Evolutionary conservation across 2,797 vertebrate genomes (phyloP), one percentile per base, ranked within the genome.

Genomic region (Chromis chromis): DNA sequence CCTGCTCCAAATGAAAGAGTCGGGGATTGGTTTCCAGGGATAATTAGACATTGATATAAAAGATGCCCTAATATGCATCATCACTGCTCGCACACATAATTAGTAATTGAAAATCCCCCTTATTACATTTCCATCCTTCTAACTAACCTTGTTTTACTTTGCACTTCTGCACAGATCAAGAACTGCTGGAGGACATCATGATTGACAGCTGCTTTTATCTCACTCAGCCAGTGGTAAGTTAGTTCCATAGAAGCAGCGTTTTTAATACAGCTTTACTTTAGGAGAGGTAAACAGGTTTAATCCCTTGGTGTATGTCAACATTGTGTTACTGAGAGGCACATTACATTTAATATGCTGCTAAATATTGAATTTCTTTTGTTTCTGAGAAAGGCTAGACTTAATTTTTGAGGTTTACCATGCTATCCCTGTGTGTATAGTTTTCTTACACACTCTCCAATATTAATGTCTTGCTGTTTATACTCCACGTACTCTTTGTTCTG

Each of bases 181-280:
- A 95, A 83, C 91, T 98, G 81, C 93, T 98, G 86, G 96, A 98
- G 93, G 94, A 94, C 81, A 91, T 98, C 56, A 83, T 98, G 91
- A 91, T 94, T 90, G 95, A 96, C 85, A 97, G 96, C 82, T 88
- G 84, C 75, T 90, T 93, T 86, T 94, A 95, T 77, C 90, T 94
- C 1, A 90, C 89, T 76, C 91, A 94, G 42, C 90, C 91, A 88
- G 90, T 96, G 87, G 96, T 98, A 93, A 96, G 96, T 94, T 82
- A 42, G 21, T 53, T 73, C 42, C 6, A 48, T 8, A n/a, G 31
- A 4, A 39, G 40, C 24, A 39, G 22, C 50, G 16, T 24, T 22
- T 75, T 71, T 48, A 64, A 57, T 42, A 9, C 7, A 66, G 13
- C 22, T 31, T 25, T 24, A 25, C 24, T 52, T 68, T 62, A 11